phyloP scores from a whole-genome alignment of 2,113 vertebrate genomes.

The Chlorocebus sabaeus region DNA sequence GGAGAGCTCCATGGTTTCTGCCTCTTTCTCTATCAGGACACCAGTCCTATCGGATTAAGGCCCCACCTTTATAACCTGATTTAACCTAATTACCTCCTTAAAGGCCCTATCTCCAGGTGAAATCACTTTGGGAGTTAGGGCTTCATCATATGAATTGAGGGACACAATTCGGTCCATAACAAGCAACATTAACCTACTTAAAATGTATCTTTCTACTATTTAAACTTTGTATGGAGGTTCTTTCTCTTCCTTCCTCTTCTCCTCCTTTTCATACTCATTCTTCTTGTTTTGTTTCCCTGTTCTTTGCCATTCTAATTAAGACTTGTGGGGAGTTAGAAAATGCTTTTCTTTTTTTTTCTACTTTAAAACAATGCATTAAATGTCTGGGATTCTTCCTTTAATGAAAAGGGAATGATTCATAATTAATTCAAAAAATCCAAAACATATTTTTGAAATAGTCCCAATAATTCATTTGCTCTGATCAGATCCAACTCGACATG shows the following conservation, averaged over 20 bases:
- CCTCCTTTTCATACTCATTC: background rate
- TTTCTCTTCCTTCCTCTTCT: background rate
- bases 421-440: conserved; percentile 3
- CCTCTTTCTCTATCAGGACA: background rate
- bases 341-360: background rate
- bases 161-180: background rate
- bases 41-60: background rate
- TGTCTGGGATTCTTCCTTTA: background rate
- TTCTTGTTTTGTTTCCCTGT: background rate
- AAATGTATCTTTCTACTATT: background rate
- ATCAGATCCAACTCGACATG: background rate
- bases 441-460: conserved; percentile 23
- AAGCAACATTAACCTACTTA: background rate
- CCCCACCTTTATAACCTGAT: background rate
- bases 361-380: background rate
- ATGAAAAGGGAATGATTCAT: background rate
- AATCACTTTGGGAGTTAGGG: background rate
- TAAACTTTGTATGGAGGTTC: background rate
- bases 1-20: background rate
- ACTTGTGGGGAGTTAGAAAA: background rate
- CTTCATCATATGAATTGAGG: background rate
- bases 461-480: background rate
- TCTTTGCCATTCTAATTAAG: background rate
- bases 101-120: background rate
- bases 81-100: background rate